Conservation (phyloP, 2,113 vertebrate genomes). For the Chionis minor region DNA sequence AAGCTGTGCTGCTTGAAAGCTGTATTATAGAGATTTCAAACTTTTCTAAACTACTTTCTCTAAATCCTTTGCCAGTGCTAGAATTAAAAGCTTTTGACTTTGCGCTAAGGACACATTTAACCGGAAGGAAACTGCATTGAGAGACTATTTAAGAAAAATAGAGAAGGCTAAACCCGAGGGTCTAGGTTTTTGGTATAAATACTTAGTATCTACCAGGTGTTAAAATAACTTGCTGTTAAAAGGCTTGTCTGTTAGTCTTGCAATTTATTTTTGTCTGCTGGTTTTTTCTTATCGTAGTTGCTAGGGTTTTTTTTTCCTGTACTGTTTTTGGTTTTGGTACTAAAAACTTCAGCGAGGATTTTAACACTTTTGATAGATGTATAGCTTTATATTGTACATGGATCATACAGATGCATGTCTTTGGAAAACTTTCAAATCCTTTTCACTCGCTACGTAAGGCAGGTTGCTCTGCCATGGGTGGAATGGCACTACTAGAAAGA, state of each 20-base stretch:
- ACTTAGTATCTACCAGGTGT: not conserved
- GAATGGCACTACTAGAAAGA: not conserved
- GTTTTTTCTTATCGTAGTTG: not conserved
- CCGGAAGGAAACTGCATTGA: not conserved
- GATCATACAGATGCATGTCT: not conserved
- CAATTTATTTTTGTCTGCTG: not conserved
- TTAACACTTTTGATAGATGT: not conserved
- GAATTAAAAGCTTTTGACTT: not conserved
- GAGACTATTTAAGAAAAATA: not conserved
- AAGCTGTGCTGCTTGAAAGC: not conserved
- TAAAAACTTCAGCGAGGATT: not conserved
- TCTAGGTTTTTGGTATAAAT: not conserved
- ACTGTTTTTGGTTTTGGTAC: not conserved
- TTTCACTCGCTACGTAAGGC: not conserved
- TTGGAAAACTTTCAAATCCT: not conserved
- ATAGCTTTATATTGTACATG: not conserved
- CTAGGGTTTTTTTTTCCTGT: not conserved
- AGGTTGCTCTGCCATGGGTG: not conserved
- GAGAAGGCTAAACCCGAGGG: not conserved
- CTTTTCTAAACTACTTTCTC: not conserved
- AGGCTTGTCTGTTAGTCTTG: not conserved
- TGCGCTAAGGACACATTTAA: not conserved
- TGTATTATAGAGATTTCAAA: not conserved
- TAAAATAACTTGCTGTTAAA: not conserved
- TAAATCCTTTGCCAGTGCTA: not conserved